Evolutionary conservation across 2,888 invertebrate genomes (phyloP).

Genomic region (Drosophila mercatorum): DNA sequence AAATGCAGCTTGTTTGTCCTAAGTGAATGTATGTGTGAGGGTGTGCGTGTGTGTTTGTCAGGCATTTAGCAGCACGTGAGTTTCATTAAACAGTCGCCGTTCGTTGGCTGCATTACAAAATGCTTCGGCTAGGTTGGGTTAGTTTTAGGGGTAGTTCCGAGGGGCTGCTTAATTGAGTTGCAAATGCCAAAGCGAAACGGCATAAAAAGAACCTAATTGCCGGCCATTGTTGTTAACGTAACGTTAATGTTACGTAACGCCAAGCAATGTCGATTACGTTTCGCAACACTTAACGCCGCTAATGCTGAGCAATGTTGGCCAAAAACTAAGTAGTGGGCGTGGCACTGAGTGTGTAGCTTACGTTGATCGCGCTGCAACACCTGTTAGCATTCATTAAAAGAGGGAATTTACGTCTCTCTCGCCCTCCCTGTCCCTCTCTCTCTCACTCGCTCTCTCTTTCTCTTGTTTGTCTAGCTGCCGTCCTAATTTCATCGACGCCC

Average conservation of each 20-base stretch:
- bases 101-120: constrained; percentile 55
- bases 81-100: constrained; percentile 46
- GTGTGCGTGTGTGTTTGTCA: constrained; percentile 21
- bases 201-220: constrained; percentile 70
- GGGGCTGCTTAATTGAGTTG: constrained; percentile 66
- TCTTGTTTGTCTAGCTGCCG: neutral
- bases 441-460: neutral
- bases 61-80: constrained; percentile 58
- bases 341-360: constrained; percentile 23
- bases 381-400: constrained; percentile 58
- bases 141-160: constrained; percentile 21
- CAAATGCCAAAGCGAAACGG: constrained; percentile 62
- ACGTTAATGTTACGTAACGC: constrained; percentile 53
- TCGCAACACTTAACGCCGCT: constrained; percentile 52
- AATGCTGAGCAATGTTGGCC: constrained; percentile 17
- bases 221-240: constrained; percentile 56
- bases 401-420: neutral
- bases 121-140: constrained; percentile 13
- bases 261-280: constrained; percentile 60
- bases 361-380: constrained; percentile 43
- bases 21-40: constrained; percentile 13
- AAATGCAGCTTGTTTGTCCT: constrained; percentile 17
- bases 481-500: constrained; percentile 69
- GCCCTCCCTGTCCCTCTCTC: neutral
- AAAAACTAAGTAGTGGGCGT: constrained; percentile 16